A percentile compares a stretch with the other conserved stretches of the same genome.
Conservation (phyloP, 2,888 invertebrate species). For the Drosophila rubida region DNA sequence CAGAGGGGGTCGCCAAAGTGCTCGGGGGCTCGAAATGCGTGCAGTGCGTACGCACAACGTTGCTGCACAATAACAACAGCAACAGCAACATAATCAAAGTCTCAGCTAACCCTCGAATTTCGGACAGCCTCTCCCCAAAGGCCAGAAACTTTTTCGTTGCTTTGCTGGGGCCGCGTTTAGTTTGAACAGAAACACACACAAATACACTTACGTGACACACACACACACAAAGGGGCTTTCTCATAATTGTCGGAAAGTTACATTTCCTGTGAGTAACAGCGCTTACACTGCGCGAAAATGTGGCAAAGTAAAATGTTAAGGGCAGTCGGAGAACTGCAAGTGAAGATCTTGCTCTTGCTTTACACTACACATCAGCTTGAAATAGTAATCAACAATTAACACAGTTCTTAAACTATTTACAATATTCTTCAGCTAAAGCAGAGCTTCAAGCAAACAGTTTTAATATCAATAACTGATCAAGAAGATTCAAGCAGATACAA, state of each 20-base stretch:
- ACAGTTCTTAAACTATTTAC: too few relatives aligned
- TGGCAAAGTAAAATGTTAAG: too few relatives aligned
- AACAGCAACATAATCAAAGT: slow-evolving; percentile 52
- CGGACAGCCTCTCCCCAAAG: slow-evolving; percentile 33
- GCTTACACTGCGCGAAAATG: slow-evolving; percentile 38
- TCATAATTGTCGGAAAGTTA: slow-evolving; percentile 54
- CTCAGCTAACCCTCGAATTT: slow-evolving; percentile 39
- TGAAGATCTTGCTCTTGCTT: too few relatives aligned
- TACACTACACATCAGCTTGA: too few relatives aligned
- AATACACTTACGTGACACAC: slow-evolving; percentile 5
- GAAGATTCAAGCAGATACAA: too few relatives aligned
- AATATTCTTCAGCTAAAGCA: too few relatives aligned
- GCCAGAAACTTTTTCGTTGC: slow-evolving; percentile 27
- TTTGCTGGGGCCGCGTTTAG: slow-evolving; percentile 14
- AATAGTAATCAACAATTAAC: too few relatives aligned
- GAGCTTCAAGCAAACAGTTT: too few relatives aligned
- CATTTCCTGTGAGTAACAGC: slow-evolving; percentile 41
- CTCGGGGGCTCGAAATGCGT: not conserved
- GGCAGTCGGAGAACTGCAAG: too few relatives aligned
- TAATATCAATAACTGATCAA: too few relatives aligned
- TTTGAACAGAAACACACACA: slow-evolving; percentile 44
- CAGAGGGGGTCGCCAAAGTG: not conserved
- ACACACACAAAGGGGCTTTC: slow-evolving; percentile 32
- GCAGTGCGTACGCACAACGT: slow-evolving; percentile 49
- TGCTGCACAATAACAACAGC: slow-evolving; percentile 24